Conservation (phyloP, 1,140 invertebrate species). For the Glomeris maerens region DNA sequence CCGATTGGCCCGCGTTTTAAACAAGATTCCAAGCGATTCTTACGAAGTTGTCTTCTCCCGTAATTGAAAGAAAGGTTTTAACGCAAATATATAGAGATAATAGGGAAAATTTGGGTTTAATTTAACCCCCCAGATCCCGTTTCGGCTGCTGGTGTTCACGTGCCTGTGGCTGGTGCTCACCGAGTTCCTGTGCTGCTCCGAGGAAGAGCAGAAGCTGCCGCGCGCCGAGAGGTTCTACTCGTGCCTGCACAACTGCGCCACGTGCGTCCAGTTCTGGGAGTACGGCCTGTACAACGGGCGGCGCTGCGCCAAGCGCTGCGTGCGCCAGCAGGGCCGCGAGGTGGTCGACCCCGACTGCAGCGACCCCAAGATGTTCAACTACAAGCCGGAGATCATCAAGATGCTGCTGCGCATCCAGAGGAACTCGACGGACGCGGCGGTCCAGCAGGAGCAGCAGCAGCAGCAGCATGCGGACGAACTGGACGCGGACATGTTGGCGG, state of each 20-base stretch:
- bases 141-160: too few relatives aligned
- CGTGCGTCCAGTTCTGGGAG: slow-evolving; percentile 20
- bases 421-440: not conserved
- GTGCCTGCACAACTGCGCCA: slow-evolving; percentile 20
- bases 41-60: too few relatives aligned
- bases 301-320: slow-evolving; percentile 18
- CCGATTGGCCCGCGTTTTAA: too few relatives aligned
- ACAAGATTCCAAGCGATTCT: too few relatives aligned
- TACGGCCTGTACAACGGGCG: slow-evolving; percentile 20
- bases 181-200: too few relatives aligned
- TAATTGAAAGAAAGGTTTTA: too few relatives aligned
- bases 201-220: too few relatives aligned
- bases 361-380: slow-evolving; percentile 19
- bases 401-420: slow-evolving; percentile 8
- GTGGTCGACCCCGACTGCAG: slow-evolving; percentile 20
- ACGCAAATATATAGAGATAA: too few relatives aligned
- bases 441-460: not conserved
- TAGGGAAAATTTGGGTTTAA: too few relatives aligned
- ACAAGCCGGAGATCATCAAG: slow-evolving; percentile 11
- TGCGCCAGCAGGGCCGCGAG: slow-evolving; percentile 17
- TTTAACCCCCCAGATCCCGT: too few relatives aligned
- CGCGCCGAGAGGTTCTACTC: slow-evolving; percentile 5
- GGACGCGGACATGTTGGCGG: too few relatives aligned
- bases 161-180: too few relatives aligned
- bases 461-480: not conserved